Conservation (phyloP, 2,888 invertebrate genomes). For the Cylindroiulus punctatus region DNA sequence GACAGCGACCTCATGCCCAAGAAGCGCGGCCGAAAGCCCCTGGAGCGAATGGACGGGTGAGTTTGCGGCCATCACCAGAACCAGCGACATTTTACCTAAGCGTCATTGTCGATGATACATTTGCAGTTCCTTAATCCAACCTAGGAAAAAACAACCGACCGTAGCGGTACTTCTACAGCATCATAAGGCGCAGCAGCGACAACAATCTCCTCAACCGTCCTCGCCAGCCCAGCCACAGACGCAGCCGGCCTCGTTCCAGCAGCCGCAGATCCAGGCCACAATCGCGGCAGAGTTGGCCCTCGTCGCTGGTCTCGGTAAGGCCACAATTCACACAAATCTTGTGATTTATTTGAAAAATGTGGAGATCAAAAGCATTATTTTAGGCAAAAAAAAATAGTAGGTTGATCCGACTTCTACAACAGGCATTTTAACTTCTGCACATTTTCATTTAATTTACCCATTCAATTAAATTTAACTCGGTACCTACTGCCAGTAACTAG, state of each 20-base stretch:
- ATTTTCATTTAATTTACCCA: too few species aligned
- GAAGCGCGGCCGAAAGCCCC: conserved; percentile 56
- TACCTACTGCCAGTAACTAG: too few species aligned
- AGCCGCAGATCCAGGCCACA: neutral
- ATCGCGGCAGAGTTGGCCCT: conserved; percentile 33
- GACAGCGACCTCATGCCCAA: conserved; percentile 49
- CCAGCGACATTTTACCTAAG: neutral
- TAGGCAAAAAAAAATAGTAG: too few species aligned
- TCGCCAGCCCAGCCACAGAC: neutral
- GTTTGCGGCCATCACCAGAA: neutral
- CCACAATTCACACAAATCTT: neutral
- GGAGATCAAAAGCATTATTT: too few species aligned
- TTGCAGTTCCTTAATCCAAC: conserved; percentile 60
- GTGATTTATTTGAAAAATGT: neutral
- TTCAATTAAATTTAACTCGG: too few species aligned
- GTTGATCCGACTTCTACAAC: too few species aligned
- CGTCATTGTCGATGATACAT: neutral
- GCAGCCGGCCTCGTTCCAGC: too few species aligned
- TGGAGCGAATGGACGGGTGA: conserved; percentile 55
- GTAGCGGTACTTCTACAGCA: conserved; percentile 64
- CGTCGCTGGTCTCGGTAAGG: neutral
- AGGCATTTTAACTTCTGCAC: too few species aligned
- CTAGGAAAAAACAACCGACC: conserved; percentile 63
- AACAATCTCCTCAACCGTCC: conserved; percentile 53
- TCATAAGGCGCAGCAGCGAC: conserved; percentile 60